Evolutionary conservation across 2,888 invertebrate species (phyloP).

Genomic region (Elysia crispata): DNA sequence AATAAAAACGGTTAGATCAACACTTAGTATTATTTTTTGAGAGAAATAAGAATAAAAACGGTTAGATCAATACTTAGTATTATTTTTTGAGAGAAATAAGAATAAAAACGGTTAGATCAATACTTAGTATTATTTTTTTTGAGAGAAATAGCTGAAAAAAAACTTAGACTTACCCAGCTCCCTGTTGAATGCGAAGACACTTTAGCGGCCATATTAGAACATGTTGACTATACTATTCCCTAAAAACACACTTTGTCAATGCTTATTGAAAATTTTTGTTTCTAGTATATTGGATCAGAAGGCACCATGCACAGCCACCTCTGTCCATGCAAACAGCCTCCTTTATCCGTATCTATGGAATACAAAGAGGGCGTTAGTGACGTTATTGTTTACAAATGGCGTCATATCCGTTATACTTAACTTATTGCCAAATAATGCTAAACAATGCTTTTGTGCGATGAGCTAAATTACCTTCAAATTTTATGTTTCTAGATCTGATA

Average conservation of each 20-base stretch:
- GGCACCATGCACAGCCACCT: neutral
- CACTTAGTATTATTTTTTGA: neutral
- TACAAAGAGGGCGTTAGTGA: constrained; percentile 24
- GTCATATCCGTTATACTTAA: neutral
- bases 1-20: too few species aligned
- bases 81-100: neutral
- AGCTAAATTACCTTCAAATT: too few species aligned
- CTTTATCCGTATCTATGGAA: constrained; percentile 29
- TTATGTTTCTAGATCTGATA: too few species aligned
- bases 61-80: neutral
- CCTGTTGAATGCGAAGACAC: constrained; percentile 60
- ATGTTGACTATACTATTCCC: neutral
- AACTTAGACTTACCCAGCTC: constrained; percentile 67
- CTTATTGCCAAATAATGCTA: neutral
- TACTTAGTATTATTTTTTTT: neutral
- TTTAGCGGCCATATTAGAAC: constrained; percentile 46
- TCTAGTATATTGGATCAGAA: neutral
- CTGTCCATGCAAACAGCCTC: too few species aligned
- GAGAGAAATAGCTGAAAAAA: neutral
- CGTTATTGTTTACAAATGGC: neutral
- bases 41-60: neutral
- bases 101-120: neutral
- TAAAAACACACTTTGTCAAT: neutral
- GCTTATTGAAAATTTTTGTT: neutral
- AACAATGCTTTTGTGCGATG: too few species aligned